These are phyloP conservation scores for Sylvia borin DNA, from an alignment of 2,797 vertebrate species.

Conservation along the genomic window DNA sequence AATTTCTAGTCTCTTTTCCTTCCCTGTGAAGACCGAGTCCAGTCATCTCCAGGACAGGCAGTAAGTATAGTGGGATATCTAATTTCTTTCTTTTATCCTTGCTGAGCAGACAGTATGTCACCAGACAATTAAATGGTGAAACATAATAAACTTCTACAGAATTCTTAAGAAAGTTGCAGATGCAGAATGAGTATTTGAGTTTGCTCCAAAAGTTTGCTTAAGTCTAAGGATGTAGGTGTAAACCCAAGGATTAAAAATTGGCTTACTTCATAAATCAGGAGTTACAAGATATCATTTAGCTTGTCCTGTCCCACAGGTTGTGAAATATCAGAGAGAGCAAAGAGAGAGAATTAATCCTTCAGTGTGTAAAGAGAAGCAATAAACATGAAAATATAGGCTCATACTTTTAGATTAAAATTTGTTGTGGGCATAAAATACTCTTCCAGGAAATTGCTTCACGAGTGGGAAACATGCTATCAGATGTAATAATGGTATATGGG, in stretches of 20 bases:
- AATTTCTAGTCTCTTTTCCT: background rate
- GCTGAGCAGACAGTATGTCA: background rate
- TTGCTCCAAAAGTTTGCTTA: background rate
- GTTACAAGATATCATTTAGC: background rate
- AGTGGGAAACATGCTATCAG: background rate
- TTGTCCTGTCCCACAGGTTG: background rate
- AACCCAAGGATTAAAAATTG: background rate
- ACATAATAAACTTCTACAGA: background rate
- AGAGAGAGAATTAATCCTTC: background rate
- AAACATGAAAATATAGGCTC: background rate
- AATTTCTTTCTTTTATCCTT: background rate
- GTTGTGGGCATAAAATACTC: background rate
- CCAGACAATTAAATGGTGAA: background rate
- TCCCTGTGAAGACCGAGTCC: constrained; percentile 16
- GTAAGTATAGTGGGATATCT: constrained; percentile 30
- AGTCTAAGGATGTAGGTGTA: background rate
- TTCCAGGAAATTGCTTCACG: background rate
- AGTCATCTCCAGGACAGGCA: background rate
- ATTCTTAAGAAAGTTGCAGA: background rate
- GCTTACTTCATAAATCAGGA: background rate
- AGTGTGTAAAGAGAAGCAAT: background rate
- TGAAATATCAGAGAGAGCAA: background rate
- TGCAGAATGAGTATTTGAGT: background rate
- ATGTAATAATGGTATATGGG: background rate
- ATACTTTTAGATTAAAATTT: background rate